phyloP scores from a whole-genome alignment of 2,113 vertebrate genomes.

The Cinclus mexicanus region DNA sequence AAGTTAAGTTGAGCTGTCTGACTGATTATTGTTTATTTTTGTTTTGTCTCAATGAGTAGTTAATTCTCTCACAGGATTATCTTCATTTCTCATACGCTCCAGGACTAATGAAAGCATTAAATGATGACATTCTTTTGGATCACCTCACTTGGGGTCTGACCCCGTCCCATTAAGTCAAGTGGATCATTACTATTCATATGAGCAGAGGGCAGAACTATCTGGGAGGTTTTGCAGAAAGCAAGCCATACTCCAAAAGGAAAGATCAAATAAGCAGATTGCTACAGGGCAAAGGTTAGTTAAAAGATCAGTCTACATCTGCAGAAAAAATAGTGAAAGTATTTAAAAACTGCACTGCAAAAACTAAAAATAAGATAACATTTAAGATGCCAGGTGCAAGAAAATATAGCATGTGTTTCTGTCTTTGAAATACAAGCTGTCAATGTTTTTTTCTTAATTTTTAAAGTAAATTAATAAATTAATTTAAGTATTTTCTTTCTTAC shows the following conservation, averaged over 20 bases:
- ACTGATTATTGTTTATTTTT: conserved; percentile 13
- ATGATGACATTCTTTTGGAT: conserved; percentile 9
- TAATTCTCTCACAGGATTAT: not conserved
- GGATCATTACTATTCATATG: not conserved
- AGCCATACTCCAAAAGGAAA: not conserved
- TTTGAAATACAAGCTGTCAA: not conserved
- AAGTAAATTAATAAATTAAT: not conserved
- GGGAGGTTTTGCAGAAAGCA: not conserved
- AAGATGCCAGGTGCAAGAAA: not conserved
- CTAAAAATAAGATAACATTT: not conserved
- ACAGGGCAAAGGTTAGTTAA: not conserved
- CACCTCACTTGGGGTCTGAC: not conserved
- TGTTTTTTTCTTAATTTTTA: not conserved
- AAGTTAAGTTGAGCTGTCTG: not conserved
- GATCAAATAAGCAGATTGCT: not conserved
- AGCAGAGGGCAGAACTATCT: not conserved
- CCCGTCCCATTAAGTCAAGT: not conserved
- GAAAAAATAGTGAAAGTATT: not conserved
- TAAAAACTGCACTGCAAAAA: not conserved
- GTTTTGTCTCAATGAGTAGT: conserved; percentile 18
- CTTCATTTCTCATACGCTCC: not conserved
- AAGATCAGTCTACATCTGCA: not conserved
- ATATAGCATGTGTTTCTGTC: not conserved
- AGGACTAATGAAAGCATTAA: not conserved
- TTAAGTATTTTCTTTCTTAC: not conserved